Base-by-base conservation (phyloP, 2,797 vertebrate species). In the Pelochelys cantorii region DNA sequence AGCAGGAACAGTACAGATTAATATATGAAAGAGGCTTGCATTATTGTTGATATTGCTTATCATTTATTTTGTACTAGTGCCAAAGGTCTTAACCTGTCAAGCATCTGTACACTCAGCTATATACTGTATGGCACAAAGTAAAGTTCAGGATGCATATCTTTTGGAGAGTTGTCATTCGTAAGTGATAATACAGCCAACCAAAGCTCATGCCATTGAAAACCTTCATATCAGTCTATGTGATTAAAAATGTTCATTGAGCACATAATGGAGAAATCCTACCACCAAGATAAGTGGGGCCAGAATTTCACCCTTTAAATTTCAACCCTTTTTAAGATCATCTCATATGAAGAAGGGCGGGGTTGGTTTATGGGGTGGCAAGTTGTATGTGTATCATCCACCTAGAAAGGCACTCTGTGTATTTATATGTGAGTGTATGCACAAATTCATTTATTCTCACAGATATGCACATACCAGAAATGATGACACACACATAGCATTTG, bases 121-220 rank as follows among this genome's bases (percentile, higher is more conserved):
- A 20, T 34, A 2, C 74, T 17, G 8, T 86, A 90, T 84, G 75
- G 68, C 80, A 27, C 68, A 14, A 75, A 83, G 48, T 7, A 37
- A 87, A 83, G 22, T 4, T 89, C 77, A 68, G 42, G 14, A 74
- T 79, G 53, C 79, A 65, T 12, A 83, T 23, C 56, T 13, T 27
- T 7, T 84, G 37, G 22, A 10, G 71, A 23, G 5, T 25, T 75
- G 74, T 3, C 18, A 75, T 17, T 85, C 88, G 31, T 12, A 89
- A 75, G 34, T 68, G 79, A 81, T 89, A 81, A 81, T 89, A 81
- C 34, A 90, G 83, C 74, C 15, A 88, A 54, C 2, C 1, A 20
- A 87, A 92, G 74, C 71, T 80, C 82, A 68, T 5, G 1, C 15
- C 14, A 1, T 54, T 78, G 81, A 68, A 80, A 79, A 34, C 2